Conservation (phyloP, 2,888 invertebrate species). For the Carabus problematicus region DNA sequence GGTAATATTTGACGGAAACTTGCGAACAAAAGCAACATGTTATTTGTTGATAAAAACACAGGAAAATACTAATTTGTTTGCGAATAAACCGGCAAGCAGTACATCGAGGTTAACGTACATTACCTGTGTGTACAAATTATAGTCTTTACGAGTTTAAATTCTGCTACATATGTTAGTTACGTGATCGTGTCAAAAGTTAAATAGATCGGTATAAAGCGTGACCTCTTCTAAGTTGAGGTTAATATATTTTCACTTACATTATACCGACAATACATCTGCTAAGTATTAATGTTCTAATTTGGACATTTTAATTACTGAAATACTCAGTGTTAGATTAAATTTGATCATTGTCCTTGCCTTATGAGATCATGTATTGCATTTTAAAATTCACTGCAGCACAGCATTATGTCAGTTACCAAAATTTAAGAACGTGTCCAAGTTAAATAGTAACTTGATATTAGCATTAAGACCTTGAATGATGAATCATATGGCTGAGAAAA, state of each 20-base stretch:
- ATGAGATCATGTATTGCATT: no score
- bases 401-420: neutral
- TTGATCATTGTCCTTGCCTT: no score
- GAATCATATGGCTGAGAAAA: no score
- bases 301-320: no score
- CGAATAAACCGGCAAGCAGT: slow-evolving; percentile 11
- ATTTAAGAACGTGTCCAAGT: neutral
- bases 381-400: neutral
- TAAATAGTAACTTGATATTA: no score
- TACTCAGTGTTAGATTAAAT: no score
- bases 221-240: slow-evolving; percentile 14
- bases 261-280: neutral
- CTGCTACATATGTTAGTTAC: slow-evolving; percentile 2
- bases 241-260: slow-evolving; percentile 6
- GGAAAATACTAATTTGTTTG: slow-evolving; percentile 31
- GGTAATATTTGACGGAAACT: slow-evolving; percentile 24
- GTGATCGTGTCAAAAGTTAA: slow-evolving; percentile 11
- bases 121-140: neutral
- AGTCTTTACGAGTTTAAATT: neutral
- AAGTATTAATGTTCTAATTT: no score
- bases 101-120: slow-evolving; percentile 8
- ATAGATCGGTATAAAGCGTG: neutral
- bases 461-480: no score
- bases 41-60: slow-evolving; percentile 30
- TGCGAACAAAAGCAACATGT: slow-evolving; percentile 27